phyloP scores from a whole-genome alignment of 2,888 invertebrate genomes.

The Mythimna vitellina region DNA sequence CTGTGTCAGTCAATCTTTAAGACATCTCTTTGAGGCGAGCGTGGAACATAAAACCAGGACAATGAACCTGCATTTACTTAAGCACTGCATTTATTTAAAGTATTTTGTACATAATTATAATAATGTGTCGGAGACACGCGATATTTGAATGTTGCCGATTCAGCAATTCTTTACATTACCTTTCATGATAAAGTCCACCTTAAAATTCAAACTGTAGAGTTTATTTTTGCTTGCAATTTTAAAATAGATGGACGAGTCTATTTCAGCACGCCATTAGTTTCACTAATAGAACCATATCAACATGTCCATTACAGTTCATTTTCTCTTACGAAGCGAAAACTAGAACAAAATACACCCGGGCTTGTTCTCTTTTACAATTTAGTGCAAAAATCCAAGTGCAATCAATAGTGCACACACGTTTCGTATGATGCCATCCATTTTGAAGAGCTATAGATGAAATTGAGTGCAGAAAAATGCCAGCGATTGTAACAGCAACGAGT shows the following conservation, averaged over 20 bases:
- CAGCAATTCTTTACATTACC: neutral
- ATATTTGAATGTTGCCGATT: conserved; percentile 33
- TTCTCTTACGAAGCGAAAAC: conserved; percentile 8
- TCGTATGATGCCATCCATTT: conserved; percentile 29
- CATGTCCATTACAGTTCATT: conserved; percentile 5
- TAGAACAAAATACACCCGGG: conserved; percentile 5
- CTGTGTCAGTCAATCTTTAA: no score
- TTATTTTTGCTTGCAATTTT: conserved; percentile 6
- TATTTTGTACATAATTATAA: conserved; percentile 31
- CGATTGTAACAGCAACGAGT: neutral
- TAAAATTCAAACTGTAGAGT: neutral
- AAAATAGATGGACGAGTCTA: conserved; percentile 1
- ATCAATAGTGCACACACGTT: conserved; percentile 52
- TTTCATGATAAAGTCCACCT: conserved; percentile 1
- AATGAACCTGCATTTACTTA: conserved; percentile 25
- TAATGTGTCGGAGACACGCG: conserved; percentile 43
- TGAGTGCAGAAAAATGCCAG: conserved; percentile 17
- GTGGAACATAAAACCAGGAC: conserved; percentile 6
- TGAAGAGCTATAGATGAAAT: conserved; percentile 30
- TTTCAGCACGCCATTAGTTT: neutral
- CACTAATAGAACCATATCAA: neutral
- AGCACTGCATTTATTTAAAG: conserved; percentile 16
- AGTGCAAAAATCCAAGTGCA: conserved; percentile 37
- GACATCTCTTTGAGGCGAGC: no score
- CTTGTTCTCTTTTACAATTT: conserved; percentile 28